A percentile compares a stretch with the other conserved stretches of the same genome.
Conservation (phyloP, 2,888 invertebrate species). For the Dryobotodes eremita region DNA sequence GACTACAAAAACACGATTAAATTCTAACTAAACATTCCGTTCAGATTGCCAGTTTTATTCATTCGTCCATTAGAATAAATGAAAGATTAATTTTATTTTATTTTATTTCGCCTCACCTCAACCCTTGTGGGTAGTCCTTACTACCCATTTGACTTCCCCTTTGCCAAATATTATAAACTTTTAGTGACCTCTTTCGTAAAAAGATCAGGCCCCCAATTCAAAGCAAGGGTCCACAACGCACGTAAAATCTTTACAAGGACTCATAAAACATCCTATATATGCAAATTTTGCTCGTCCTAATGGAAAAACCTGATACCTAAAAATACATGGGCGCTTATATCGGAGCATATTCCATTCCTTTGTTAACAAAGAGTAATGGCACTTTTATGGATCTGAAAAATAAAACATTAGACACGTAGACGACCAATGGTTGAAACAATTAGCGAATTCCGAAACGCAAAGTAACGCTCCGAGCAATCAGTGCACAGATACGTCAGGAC, state of each 20-base stretch:
- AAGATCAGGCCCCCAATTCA: conserved; percentile 26
- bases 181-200: conserved; percentile 38
- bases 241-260: conserved; percentile 41
- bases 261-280: conserved; percentile 54
- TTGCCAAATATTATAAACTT: conserved; percentile 43
- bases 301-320: conserved; percentile 62
- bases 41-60: not conserved
- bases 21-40: not conserved
- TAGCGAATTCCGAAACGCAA: conserved; percentile 76
- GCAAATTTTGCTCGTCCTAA: conserved; percentile 54
- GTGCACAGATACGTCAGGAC: conserved; percentile 77
- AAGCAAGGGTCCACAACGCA: conserved; percentile 36
- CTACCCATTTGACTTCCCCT: conserved; percentile 7
- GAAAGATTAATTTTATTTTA: not conserved
- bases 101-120: not conserved
- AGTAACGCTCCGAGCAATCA: conserved; percentile 78
- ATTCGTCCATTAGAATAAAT: not conserved
- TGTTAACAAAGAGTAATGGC: conserved; percentile 66
- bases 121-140: not conserved
- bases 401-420: conserved; percentile 65
- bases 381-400: conserved; percentile 63
- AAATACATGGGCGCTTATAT: conserved; percentile 56
- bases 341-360: conserved; percentile 56
- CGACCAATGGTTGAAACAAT: conserved; percentile 76
- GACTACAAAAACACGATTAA: not conserved